These are phyloP conservation scores for Corbicula japonica DNA, from an alignment of 2,888 invertebrate species.

Conservation along the genomic window DNA sequence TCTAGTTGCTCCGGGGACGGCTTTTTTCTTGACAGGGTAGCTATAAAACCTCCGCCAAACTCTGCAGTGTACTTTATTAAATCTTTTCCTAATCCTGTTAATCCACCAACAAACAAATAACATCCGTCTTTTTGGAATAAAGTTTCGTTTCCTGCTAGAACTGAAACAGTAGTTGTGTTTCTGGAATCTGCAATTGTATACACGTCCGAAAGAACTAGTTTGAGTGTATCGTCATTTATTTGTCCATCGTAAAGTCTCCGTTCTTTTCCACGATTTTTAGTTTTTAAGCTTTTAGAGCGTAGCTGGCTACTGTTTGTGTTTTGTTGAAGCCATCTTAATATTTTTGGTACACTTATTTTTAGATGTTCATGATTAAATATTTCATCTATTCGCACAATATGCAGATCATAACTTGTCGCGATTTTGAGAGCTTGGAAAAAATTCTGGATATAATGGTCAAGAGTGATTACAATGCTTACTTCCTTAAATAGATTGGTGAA, in stretches of 20 bases:
- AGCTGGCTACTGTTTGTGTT: not conserved
- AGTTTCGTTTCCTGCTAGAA: slow-evolving; percentile 31
- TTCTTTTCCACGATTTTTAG: not conserved
- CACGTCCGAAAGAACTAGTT: too few species aligned
- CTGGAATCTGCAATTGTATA: not conserved
- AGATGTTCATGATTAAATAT: too few species aligned
- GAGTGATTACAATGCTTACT: too few species aligned
- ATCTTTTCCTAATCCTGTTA: slow-evolving; percentile 74
- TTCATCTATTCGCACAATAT: too few species aligned
- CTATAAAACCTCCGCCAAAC: slow-evolving; percentile 65
- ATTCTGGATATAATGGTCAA: too few species aligned
- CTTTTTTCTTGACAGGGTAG: slow-evolving; percentile 59
- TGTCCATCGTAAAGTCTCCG: not conserved
- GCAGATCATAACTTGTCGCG: too few species aligned
- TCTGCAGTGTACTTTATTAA: slow-evolving; percentile 59
- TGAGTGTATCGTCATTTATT: not conserved
- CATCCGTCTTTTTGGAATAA: slow-evolving; percentile 52
- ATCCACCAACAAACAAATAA: slow-evolving; percentile 71
- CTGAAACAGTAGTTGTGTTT: not conserved
- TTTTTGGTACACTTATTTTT: too few species aligned
- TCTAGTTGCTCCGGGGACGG: slow-evolving; percentile 32
- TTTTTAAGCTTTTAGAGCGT: not conserved
- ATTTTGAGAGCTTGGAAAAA: too few species aligned
- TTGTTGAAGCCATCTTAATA: too few species aligned
- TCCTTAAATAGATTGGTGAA: too few species aligned